Conservation (phyloP, 2,888 invertebrate species). For the Artemia sp. region DNA sequence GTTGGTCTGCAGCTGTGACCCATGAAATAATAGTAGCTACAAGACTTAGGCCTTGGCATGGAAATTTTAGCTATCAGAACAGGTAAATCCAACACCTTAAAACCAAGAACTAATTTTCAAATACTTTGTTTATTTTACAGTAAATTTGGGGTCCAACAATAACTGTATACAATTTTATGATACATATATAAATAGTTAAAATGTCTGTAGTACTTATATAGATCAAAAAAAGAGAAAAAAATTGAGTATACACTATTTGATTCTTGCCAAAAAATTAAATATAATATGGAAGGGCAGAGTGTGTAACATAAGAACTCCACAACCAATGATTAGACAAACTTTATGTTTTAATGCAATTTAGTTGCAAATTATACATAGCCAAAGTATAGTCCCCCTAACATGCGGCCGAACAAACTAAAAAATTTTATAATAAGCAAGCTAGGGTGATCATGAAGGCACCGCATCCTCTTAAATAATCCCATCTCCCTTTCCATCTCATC, state of each 20-base stretch:
- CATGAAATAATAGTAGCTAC: rapidly evolving
- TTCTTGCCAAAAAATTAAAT: background rate
- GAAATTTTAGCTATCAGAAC: too few relatives aligned
- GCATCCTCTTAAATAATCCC: too few relatives aligned
- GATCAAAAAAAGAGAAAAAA: background rate
- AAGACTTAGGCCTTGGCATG: too few relatives aligned
- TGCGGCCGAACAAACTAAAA: too few relatives aligned
- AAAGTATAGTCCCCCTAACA: too few relatives aligned
- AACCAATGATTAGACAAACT: constrained; percentile 5
- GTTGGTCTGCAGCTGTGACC: too few relatives aligned
- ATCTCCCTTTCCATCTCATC: too few relatives aligned
- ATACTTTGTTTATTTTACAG: constrained; percentile 1
- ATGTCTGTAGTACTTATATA: background rate
- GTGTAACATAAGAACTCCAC: constrained; percentile 4
- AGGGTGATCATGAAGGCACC: too few relatives aligned
- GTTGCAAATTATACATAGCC: too few relatives aligned
- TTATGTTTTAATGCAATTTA: background rate
- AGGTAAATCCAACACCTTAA: too few relatives aligned
- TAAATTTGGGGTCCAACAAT: constrained; percentile 2
- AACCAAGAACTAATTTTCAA: too few relatives aligned
- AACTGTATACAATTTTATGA: constrained; percentile 10
- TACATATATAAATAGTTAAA: constrained; percentile 12
- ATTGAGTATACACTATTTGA: background rate
- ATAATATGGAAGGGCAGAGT: constrained; percentile 5
- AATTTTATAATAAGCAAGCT: too few relatives aligned